Percentiles rank a stretch among this genome's conserved stretches.
phyloP scores from a whole-genome alignment of 2,888 invertebrate genomes.

The Cynaeus angustus region DNA sequence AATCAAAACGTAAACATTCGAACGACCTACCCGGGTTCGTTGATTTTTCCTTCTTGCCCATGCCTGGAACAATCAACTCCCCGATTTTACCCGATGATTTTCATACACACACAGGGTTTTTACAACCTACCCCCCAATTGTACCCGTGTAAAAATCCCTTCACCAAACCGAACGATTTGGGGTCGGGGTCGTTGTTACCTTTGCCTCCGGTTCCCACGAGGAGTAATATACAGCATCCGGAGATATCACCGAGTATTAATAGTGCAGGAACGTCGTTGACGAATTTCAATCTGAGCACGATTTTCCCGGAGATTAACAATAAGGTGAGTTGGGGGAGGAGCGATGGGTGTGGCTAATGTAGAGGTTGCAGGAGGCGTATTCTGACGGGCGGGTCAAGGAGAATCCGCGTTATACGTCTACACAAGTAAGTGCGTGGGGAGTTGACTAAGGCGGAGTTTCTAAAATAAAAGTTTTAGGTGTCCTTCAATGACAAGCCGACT shows the following conservation, averaged over 20 bases:
- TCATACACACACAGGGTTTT: constrained; percentile 66
- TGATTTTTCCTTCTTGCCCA: constrained; percentile 68
- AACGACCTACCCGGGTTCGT: constrained; percentile 64
- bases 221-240: constrained; percentile 64
- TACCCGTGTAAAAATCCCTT: constrained; percentile 69
- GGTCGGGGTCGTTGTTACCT: constrained; percentile 60
- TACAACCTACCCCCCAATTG: constrained; percentile 65
- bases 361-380: constrained; percentile 52
- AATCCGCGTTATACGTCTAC: constrained; percentile 44
- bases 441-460: constrained; percentile 1
- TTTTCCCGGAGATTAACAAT: constrained; percentile 90
- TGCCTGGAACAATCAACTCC: constrained; percentile 69
- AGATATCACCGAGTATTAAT: constrained; percentile 65
- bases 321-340: constrained; percentile 60
- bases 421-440: constrained; percentile 53
- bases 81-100: constrained; percentile 71
- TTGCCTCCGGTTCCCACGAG: constrained; percentile 60
- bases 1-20: constrained; percentile 61
- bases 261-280: constrained; percentile 75
- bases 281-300: constrained; percentile 88
- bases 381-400: constrained; percentile 39
- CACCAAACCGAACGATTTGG: constrained; percentile 64
- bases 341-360: not conserved
- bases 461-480: constrained; percentile 52
- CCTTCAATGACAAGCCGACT: constrained; percentile 56